A percentile compares a stretch with the other conserved stretches of the same genome.
phyloP scores from a whole-genome alignment of 2,113 vertebrate species.

The Ornithorhynchus anatinus region DNA sequence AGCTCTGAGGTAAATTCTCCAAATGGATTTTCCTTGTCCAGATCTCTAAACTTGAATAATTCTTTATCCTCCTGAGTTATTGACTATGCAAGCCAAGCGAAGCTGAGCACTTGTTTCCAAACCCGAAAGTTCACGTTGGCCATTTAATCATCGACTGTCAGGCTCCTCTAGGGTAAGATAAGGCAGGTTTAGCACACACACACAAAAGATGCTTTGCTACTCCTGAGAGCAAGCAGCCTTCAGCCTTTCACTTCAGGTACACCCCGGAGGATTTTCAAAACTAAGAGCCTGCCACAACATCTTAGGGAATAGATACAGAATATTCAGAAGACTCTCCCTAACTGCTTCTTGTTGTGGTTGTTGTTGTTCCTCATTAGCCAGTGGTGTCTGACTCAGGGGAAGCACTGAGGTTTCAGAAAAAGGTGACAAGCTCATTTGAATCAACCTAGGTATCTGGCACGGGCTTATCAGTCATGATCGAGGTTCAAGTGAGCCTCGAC shows the following conservation, averaged over 20 bases:
- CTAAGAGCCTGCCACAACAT: slow-evolving; percentile 5
- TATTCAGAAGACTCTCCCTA: slow-evolving; percentile 26
- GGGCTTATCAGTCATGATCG: background rate
- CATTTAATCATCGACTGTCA: slow-evolving; percentile 33
- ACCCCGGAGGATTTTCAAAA: slow-evolving; percentile 49
- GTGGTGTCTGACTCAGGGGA: slow-evolving; percentile 27
- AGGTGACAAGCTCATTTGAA: slow-evolving; percentile 23
- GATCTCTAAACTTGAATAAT: background rate
- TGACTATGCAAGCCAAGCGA: background rate
- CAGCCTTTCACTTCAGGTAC: slow-evolving; percentile 57
- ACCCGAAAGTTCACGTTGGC: background rate
- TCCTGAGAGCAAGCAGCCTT: slow-evolving; percentile 49
- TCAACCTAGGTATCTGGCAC: slow-evolving; percentile 33
- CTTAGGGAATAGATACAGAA: background rate
- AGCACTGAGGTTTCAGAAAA: slow-evolving; percentile 13
- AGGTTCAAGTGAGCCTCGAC: background rate
- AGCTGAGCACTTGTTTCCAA: background rate
- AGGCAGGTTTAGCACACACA: slow-evolving; percentile 34
- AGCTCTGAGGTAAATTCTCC: background rate
- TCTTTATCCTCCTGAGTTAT: background rate
- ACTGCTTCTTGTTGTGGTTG: slow-evolving; percentile 34
- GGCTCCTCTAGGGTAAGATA: slow-evolving; percentile 22
- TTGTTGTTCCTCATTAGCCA: slow-evolving; percentile 28
- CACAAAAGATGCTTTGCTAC: slow-evolving; percentile 31
- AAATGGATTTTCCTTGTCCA: background rate